Evolutionary conservation across 1,140 invertebrate species (phyloP), one percentile per base, ranked within the genome.

Genomic region (Drosophila eugracilis): DNA sequence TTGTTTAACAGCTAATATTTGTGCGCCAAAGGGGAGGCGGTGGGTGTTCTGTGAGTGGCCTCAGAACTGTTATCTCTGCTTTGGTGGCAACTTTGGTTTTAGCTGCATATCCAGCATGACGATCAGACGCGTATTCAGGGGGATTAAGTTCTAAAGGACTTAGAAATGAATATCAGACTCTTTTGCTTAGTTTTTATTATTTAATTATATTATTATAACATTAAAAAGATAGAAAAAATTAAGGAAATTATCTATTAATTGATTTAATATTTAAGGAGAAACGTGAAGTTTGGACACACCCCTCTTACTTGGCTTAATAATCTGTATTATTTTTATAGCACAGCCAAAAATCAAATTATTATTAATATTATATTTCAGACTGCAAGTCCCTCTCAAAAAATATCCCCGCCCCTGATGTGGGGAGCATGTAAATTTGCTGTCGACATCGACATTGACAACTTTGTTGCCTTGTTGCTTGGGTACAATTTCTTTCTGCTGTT

Each of bases 401-500:
- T n/a, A n/a, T n/a, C 14, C 7, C 12, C 34, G 21, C 5, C 9
- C 2, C 19, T 24, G 15, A 1, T 15, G n/a, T 9, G 15, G 5
- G 21, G 21, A 2, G 32, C 15, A 76, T 81, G 72, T 45, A 52
- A 50, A 58, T 49, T 26, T 28, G 32, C 21, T 44, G 21, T 45
- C 45, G 32, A 50, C 72, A 69, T 44, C 45, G 70, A 50, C 76
- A 73, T 57, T 59, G 72, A 76, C 80, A 86, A 86, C 72, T 75
- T 75, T 84, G 79, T 83, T 62, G 78, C 73, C 57, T 45, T 57
- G 52, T 42, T 72, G 63, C 55, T 50, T 67, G 63, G 55, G 62
- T 79, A 80, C 79, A 75, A 85, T 79, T 84, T 76, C 60, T 69
- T 85, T 78, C 55, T 75, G 44, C 59, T 85, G 80, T 63, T 73